These are phyloP conservation scores for Drosophila pruinosa DNA, from an alignment of 1,140 invertebrate genomes.

Conservation along the genomic window DNA sequence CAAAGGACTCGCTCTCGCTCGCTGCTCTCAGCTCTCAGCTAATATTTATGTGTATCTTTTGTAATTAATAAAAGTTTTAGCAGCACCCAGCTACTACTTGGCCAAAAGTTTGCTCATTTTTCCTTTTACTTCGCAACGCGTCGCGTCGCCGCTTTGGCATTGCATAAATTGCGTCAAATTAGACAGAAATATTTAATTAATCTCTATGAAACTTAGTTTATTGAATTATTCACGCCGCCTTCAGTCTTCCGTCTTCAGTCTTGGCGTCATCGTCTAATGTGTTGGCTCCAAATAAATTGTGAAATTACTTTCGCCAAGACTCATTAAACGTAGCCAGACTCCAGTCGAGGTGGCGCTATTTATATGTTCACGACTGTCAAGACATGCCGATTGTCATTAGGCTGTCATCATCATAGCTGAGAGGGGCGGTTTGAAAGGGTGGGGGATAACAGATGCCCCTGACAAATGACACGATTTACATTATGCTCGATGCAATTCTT, in stretches of 20 bases:
- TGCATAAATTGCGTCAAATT: conserved; percentile 81
- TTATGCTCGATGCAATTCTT: conserved; percentile 80
- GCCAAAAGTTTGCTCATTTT: conserved; percentile 67
- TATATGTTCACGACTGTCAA: not conserved
- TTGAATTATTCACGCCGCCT: conserved; percentile 68
- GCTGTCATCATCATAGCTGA: conserved; percentile 17
- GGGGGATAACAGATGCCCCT: conserved; percentile 67
- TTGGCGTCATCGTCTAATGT: conserved; percentile 52
- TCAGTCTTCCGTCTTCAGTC: not conserved
- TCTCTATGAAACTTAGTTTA: conserved; percentile 74
- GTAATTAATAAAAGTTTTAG: conserved; percentile 81
- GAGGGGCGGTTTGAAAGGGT: too few species aligned
- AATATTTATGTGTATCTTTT: conserved; percentile 75
- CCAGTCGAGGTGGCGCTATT: not conserved
- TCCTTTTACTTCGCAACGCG: conserved; percentile 25
- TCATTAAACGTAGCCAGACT: conserved; percentile 74
- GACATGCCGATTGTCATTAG: conserved; percentile 71
- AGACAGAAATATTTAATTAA: conserved; percentile 82
- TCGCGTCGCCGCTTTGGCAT: conserved; percentile 6
- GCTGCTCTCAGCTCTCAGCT: too few species aligned
- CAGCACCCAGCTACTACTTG: conserved; percentile 17
- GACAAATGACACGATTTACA: conserved; percentile 82
- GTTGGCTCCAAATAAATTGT: conserved; percentile 47
- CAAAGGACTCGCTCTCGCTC: not conserved
- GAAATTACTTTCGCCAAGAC: conserved; percentile 69